Evolutionary conservation across 2,888 invertebrate genomes (phyloP), one percentile per base, ranked within the genome.

Genomic region (Gibbula magus): DNA sequence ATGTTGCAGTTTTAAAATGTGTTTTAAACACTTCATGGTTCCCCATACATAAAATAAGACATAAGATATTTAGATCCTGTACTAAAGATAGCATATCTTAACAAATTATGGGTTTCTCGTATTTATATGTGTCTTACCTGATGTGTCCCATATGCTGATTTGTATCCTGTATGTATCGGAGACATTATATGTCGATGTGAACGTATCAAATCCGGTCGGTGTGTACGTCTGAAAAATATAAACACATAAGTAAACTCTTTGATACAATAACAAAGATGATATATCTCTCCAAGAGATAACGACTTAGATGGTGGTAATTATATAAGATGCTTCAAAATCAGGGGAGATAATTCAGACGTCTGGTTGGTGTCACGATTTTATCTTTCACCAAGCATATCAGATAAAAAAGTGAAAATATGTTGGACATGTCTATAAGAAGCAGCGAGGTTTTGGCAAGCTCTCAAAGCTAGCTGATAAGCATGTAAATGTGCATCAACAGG

Each of bases 141-240:
- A 90, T 0, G 90, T 90, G 83, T 90, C 90, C 90, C 89, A 90
- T 74, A 90, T 89, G 2, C 89, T 89, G 88, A 90, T 88, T 79
- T 89, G 88, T 84, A 90, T 90, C 85, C 83, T 89, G 84, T 90
- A 90, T 7, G 89, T 88, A 45, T 88, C 86, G 1, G 90, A 90
- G 1, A 90, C 89, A 74, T 88, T 86, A 84, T 90, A 90, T 67
- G 89, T 88, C 22, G 88, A 85, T 70, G 84, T 89, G 83, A 89
- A 89, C 0, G 90, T 90, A 70, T 90, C 89, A 73, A 90, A 90
- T 8, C 89, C 89, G 2, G 90, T 90, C 1, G 90, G 87, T 56
- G 89, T 88, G 85, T 90, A 90, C 1, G 84, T 85, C 90, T 90
- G 89, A 80, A 88, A 89, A 67, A 66, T 61, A 56, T 79, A 84